Conservation (phyloP, 2,888 invertebrate genomes). For the Drosophila anceps region DNA sequence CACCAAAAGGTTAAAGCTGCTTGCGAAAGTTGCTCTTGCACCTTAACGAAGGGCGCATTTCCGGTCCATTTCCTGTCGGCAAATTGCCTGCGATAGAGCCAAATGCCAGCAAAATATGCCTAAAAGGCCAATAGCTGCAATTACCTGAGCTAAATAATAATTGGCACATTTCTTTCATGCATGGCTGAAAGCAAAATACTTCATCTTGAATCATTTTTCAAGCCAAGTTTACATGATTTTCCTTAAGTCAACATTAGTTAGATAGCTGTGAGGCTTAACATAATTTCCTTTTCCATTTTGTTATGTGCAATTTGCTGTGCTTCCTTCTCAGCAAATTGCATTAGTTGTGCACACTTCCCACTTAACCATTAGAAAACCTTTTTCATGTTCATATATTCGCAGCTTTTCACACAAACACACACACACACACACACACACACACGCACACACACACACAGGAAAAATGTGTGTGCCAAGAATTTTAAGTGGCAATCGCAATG, state of each 20-base stretch:
- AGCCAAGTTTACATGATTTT: background rate
- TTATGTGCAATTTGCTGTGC: background rate
- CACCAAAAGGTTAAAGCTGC: conserved; percentile 10
- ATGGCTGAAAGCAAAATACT: background rate
- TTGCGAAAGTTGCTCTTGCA: conserved; percentile 37
- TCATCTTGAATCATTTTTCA: background rate
- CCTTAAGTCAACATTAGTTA: background rate
- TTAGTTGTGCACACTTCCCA: conserved; percentile 56
- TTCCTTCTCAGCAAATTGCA: conserved; percentile 54
- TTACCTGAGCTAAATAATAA: background rate
- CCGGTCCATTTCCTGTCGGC: conserved; percentile 65
- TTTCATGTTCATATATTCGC: conserved; percentile 43
- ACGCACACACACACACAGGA: no score
- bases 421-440: no score
- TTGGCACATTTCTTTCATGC: background rate
- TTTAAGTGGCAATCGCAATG: conserved; percentile 11
- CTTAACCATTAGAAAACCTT: conserved; percentile 33
- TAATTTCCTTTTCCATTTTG: background rate
- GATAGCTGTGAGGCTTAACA: background rate
- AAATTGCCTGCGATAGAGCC: conserved; percentile 46
- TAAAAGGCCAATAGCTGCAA: background rate
- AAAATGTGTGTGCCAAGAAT: conserved; percentile 5
- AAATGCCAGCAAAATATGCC: conserved; percentile 27
- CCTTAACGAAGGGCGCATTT: conserved; percentile 65
- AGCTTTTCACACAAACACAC: conserved; percentile 4